Evolutionary conservation across 2,888 invertebrate species (phyloP), one percentile per base, ranked within the genome.

Genomic region (Lithophane leautieri): DNA sequence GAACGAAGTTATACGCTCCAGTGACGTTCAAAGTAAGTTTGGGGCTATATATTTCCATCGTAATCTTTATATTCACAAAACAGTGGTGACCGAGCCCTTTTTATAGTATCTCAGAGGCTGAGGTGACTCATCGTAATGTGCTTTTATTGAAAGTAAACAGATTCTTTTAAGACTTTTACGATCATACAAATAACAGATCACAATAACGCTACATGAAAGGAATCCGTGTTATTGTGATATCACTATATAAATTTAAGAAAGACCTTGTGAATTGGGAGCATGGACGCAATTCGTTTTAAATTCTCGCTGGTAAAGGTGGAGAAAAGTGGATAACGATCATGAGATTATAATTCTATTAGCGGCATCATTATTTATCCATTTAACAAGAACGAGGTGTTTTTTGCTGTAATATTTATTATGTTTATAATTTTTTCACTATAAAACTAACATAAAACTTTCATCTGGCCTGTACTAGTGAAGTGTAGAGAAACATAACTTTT

Each of bases 101-200:
- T 73, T 66, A 65, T 72, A 71, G 54, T 65, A 76, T 70, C 54
- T 76, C 52, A 81, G 78, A 76, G 34, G 4, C 34, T 73, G 63
- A 66, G 74, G 68, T 85, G 86, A 88, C 81, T 91, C 90, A 90
- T 87, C 84, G 79, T 85, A 65, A 76, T 67, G 54, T 61, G 60
- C 44, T 44, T 75, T 73, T 82, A 82, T 86, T 88, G 85, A 84
- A 90, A 82, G 88, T 90, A 92, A 91, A 91, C 91, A 91, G 87
- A 89, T 87, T 86, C 82, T 81, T 86, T 81, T 73, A 79, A 86
- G 82, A 88, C 87, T 89, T 91, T 92, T 84, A 85, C 69, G 85
- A 82, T 79, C 79, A 80, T 87, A 79, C 52, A 82, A 83, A 82
- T 87, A 87, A 81, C 86, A 79, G 83, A 82, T 81, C 69, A 80